Evolutionary conservation across 2,113 vertebrate species (phyloP), one percentile per base, ranked within the genome.

Genomic region (Tamias sibiricus): DNA sequence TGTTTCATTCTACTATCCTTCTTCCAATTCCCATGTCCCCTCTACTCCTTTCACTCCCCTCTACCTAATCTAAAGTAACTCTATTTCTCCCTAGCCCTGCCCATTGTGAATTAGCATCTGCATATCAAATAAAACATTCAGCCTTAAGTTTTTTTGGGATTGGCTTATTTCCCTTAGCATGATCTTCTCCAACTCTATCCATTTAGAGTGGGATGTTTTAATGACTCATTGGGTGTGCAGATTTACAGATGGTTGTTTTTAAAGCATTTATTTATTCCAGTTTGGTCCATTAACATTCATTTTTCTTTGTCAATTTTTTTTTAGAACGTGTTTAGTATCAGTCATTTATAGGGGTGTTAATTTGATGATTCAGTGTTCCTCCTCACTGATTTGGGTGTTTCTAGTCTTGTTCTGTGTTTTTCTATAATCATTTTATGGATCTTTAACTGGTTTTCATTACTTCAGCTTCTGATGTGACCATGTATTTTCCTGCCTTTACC

Each of bases 311-410:
- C 74, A 28, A 14, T 42, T 85, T 68, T 71, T 93, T 89, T 96
- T 92, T 85, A 95, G 87, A 97, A 37, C 35, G 79, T 32, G 17
- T 69, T 97, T 95, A 94, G 54, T 76, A 44, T 72, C 69, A 90
- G 42, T 95, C 89, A 87, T 95, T 95, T 87, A 40, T 8, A 95
- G 87, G 66, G 22, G 64, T 94, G 72, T 97, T 91, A 94, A 87
- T 92, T 96, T 95, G 84, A 85, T 96, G 76, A 72, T 90, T 95
- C 80, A 77, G 0, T 76, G 44, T 90, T 96, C 30, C 49, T 80
- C 32, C 40, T 95, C 10, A 93, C 62, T 95, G 87, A 66, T 59
- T 90, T 95, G 90, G 44, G 8, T 62, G 17, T 92, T 95, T 90
- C 32, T 71, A 62, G 30, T 59, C 20, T 85, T 87, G 72, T 42